Conservation (phyloP, 2,888 invertebrate genomes). For the Amaurobius ferox region DNA sequence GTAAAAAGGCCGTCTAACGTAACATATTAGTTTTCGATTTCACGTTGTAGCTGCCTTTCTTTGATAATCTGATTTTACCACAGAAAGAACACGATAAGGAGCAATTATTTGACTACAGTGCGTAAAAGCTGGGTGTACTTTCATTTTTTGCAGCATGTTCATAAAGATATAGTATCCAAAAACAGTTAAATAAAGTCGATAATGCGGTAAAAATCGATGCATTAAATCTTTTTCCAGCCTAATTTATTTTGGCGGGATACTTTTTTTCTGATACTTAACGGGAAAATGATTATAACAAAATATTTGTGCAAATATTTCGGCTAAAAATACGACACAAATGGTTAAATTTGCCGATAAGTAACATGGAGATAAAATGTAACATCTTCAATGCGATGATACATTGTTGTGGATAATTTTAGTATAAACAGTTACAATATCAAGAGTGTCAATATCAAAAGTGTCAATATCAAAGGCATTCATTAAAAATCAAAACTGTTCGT, state of each 20-base stretch:
- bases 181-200: neutral
- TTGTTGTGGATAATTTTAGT: too few species aligned
- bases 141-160: neutral
- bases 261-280: slow-evolving; percentile 30
- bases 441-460: too few species aligned
- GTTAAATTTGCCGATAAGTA: neutral
- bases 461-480: too few species aligned
- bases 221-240: slow-evolving; percentile 25
- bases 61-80: slow-evolving; percentile 40
- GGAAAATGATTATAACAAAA: slow-evolving; percentile 36
- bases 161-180: slow-evolving; percentile 4
- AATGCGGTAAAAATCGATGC: slow-evolving; percentile 35
- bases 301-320: neutral
- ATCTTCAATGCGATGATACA: neutral
- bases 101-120: slow-evolving; percentile 40
- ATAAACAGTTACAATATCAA: too few species aligned
- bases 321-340: too few species aligned
- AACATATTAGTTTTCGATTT: slow-evolving; percentile 63
- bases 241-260: slow-evolving; percentile 16
- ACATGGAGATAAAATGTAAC: neutral
- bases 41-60: slow-evolving; percentile 10
- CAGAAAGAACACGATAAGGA: slow-evolving; percentile 37
- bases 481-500: too few species aligned
- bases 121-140: neutral
- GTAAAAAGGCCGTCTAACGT: neutral